Evolutionary conservation across 1,140 invertebrate genomes (phyloP), one percentile per base, ranked within the genome.

Genomic region (Palaemon carinicauda): DNA sequence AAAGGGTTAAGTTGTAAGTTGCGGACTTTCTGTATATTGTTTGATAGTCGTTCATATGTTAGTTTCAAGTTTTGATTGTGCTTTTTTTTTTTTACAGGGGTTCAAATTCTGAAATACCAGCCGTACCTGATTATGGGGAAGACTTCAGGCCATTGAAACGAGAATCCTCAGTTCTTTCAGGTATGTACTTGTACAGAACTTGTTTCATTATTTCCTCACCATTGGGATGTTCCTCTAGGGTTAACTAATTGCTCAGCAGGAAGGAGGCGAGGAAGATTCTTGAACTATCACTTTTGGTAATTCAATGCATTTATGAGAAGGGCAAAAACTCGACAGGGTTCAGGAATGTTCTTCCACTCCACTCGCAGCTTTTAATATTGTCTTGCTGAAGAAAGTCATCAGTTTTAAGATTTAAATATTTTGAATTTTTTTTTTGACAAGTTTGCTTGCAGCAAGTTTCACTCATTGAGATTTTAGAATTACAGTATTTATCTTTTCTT

Each of bases 331-430:
- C 51, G 9, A 52, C 7, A 27, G 27, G 3, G 77, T 86, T 86
- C 83, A 86, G 54, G 77, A 79, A 86, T 75, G 31, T 80, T 80
- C 71, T 73, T 50, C 80, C 56, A 21, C 75, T 86, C 75, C 71
- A 27, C 51, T 69, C 33, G 80, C 80, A 75, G 73, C 54, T 80
- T 80, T 86, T 77, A 80, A 41, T 73, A 69, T 80, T 60, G 53
- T 86, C 83, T 86, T 86, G 83, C 83, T 86, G 83, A 86, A 71
- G 50, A 80, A 74, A 50, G 53, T 80, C 75, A 86, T 80, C 54
- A 79, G 17, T 86, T 69, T 79, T 73, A 86, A 80, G 83, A 86
- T 79, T 86, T 80, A 86, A 54, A 83, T 54, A 79, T 80, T 86
- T 86, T 86, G 77, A 79, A 86, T 69, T 86, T 85, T 86, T 80